Base-by-base conservation (phyloP, 2,113 vertebrate genomes). In the Tympanuchus pallidicinctus region DNA sequence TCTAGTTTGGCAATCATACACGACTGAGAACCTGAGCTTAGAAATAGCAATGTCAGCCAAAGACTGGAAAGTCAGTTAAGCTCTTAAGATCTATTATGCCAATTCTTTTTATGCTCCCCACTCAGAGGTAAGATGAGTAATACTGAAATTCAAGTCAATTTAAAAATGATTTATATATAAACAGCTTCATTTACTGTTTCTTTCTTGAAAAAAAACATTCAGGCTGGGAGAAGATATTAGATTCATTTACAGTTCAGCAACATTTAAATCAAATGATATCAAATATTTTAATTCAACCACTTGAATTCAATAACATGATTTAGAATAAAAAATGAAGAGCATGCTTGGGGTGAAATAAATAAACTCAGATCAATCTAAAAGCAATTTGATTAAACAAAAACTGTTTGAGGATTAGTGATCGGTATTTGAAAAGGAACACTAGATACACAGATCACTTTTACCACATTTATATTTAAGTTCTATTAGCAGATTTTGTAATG, bases 291-390 rank as follows among this genome's bases (percentile, higher is more conserved):
- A 78, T 86, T 92, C 30, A 86, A 19, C 83, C 45, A 81, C 34
- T 95, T 78, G 42, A 28, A 75, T 93, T 80, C 71, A 76, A 60
- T 84, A 74, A 56, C 11, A 48, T n/a, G 47, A 86, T 81, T 81
- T 88, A 77, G 34, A 89, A 82, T 43, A 48, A 85, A 82, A 82
- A 24, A 0, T 8, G 76, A 84, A 63, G 30, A 89, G 27, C 14
- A n/a, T 75, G 42, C 19, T 71, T 81, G 21, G 15, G 16, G 5
- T 75, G 34, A 93, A 95, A 52, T 30, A 24, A 88, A 67, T 54
- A 80, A 80, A 82, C 36, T 9, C 42, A 88, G 86, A 71, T 71
- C 75, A 91, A 88, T 90, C 60, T 90, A 77, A 90, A 88, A 71
- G 16, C 42, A 88, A 38, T 83, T 36, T 91, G 28, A 86, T 94